These are phyloP conservation scores for Microcaecilia unicolor DNA, from an alignment of 2,797 vertebrate species.

Conservation along the genomic window DNA sequence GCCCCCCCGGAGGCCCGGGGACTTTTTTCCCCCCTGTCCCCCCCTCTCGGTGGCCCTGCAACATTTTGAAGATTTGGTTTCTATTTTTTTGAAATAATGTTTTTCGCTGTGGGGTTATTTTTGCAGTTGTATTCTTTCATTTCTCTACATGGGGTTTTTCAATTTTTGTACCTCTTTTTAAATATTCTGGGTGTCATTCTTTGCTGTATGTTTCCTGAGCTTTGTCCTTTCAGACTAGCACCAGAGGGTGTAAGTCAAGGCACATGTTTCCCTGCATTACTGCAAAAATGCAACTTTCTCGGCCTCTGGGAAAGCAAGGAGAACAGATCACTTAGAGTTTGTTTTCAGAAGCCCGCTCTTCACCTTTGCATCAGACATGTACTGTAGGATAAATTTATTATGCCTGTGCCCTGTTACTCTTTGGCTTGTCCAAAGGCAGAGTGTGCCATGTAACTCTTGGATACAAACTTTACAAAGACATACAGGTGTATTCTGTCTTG, in stretches of 20 bases:
- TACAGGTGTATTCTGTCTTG: conserved; percentile 1
- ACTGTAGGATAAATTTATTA: conserved; percentile 16
- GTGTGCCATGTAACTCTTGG: background rate
- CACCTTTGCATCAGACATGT: background rate
- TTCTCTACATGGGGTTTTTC: no score
- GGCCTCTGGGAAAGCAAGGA: conserved; percentile 7
- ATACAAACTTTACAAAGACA: conserved; percentile 4
- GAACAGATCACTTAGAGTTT: conserved; percentile 23
- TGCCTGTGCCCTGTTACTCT: conserved; percentile 8
- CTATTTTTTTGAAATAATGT: no score
- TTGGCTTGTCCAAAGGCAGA: conserved; percentile 12
- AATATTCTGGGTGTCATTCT: background rate
- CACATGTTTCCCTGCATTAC: conserved; percentile 21
- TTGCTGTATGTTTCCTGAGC: background rate
- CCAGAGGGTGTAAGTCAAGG: conserved; percentile 7
- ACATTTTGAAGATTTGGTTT: no score
- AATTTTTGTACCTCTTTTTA: conserved; percentile 7
- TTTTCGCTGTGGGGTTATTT: no score
- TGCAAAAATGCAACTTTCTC: conserved; percentile 15
- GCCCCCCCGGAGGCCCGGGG: no score
- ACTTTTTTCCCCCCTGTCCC: no score
- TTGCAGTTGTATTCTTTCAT: no score
- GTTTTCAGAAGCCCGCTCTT: conserved; percentile 8
- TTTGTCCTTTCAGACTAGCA: background rate
- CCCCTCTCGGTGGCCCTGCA: no score